Percentiles rank a stretch among this genome's conserved stretches.
Conservation (phyloP, 1,140 invertebrate genomes). For the Drosophila sucinea region DNA sequence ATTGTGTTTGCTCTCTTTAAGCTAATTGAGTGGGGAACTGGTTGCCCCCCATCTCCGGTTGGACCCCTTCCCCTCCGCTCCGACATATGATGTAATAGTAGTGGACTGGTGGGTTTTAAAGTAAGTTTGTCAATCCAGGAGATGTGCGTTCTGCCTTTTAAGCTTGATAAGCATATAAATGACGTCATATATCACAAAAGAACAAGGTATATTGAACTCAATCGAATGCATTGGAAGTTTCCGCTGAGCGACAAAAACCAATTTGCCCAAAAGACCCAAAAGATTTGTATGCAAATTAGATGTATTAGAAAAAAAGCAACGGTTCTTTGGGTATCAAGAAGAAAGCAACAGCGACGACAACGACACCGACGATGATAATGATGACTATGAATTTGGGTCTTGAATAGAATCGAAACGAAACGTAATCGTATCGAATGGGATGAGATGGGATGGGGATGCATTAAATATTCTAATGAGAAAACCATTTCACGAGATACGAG, state of each 20-base stretch:
- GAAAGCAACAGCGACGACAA: conserved; percentile 34
- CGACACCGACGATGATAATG: conserved; percentile 3
- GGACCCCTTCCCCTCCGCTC: too few species aligned
- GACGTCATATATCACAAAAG: conserved; percentile 57
- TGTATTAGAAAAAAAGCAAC: conserved; percentile 17
- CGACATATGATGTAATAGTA: conserved; percentile 37
- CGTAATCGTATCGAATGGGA: conserved; percentile 30
- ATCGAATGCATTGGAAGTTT: conserved; percentile 6
- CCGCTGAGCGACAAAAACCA: conserved; percentile 20
- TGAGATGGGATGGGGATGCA: conserved; percentile 30
- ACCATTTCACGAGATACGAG: conserved; percentile 40
- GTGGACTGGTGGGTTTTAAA: background rate
- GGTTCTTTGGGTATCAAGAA: conserved; percentile 10
- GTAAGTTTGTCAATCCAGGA: background rate
- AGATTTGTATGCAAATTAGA: conserved; percentile 50
- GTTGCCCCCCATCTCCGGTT: conserved; percentile 20
- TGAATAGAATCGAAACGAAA: conserved; percentile 4
- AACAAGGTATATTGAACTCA: conserved; percentile 58
- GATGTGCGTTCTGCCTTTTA: background rate
- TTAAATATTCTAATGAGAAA: conserved; percentile 70
- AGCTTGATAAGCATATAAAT: conserved; percentile 44
- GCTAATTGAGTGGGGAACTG: conserved; percentile 41
- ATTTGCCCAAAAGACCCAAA: conserved; percentile 10
- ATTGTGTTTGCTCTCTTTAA: conserved; percentile 6
- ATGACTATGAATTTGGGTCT: conserved; percentile 49